Base-by-base conservation (phyloP, 1,140 invertebrate genomes). In the Antheraea pernyi region DNA sequence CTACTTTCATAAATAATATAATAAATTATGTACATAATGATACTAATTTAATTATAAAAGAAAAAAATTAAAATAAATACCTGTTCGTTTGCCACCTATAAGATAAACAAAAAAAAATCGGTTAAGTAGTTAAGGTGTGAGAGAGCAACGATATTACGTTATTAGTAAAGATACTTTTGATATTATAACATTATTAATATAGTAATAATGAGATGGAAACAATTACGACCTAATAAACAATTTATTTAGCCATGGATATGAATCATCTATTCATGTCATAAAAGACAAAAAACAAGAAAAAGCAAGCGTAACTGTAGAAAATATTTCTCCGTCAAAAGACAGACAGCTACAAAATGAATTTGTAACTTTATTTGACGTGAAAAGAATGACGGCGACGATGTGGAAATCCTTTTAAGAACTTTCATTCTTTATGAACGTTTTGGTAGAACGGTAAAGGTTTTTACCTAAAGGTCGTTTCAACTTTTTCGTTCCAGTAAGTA, bases 301-400 rank as follows among this genome's bases (percentile, higher is more conserved):
- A 19, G 30, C 30, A 9, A 22, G 10, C 19, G 19, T 61, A 22
- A 61, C 22, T 10, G 59, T 19, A 22, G 2, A 61, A 10, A 16
- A 61, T 53, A 53, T 53, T 53, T 53, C 46, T 53, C 22, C n/a
- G 59, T 37, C 7, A 63, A 63, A 63, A 37, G 11, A 37, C 30
- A 10, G 61, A 63, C 19, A 63, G 30, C 61, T 37, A n/a, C 61
- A 63, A 63, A 63, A 63, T 63, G 30, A 63, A 63, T 37, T 63
- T 63, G 61, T 63, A 63, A 37, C 61, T 63, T 36, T 18, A 30
- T 63, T 63, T 37, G 61, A 16, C 19, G 36, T 63, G 13, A 63
- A 63, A 63, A 19, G 30, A 37, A 63, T 8, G 59, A 11, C 7
- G 61, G 16, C 30, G 22, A 37, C 37, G 22, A 30, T 36, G 11